Evolutionary conservation across 2,888 invertebrate species (phyloP).

Genomic region (Pristionchus entomophagus): DNA sequence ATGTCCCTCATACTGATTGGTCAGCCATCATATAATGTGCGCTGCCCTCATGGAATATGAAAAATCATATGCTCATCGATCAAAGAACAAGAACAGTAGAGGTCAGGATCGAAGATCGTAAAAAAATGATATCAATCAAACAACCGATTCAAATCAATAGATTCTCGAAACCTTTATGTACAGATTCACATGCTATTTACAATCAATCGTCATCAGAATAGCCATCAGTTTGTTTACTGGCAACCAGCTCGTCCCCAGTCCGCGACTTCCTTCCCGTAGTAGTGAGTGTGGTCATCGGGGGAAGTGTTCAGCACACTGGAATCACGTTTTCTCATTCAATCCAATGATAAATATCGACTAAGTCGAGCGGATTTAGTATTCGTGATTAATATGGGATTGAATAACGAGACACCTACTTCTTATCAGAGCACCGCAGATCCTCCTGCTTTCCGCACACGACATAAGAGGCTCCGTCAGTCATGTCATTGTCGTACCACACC

Average conservation of each 20-base stretch:
- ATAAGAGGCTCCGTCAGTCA: conserved; percentile 44
- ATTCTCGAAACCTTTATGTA: background rate
- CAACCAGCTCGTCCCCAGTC: conserved; percentile 62
- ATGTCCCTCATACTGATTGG: too few relatives aligned
- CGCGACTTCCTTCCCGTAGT: conserved; percentile 62
- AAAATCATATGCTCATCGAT: too few relatives aligned
- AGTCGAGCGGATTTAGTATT: background rate
- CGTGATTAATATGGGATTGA: background rate
- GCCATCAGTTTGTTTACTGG: background rate
- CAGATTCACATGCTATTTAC: conserved; percentile 7
- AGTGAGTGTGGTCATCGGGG: conserved; percentile 64
- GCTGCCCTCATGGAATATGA: too few relatives aligned
- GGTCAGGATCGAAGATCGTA: too few relatives aligned
- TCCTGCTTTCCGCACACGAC: conserved; percentile 45
- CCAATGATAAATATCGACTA: background rate
- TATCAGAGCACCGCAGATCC: conserved; percentile 41
- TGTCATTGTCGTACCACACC: conserved; percentile 50
- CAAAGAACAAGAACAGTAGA: too few relatives aligned
- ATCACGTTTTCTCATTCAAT: background rate
- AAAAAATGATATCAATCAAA: too few relatives aligned
- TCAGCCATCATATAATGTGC: too few relatives aligned
- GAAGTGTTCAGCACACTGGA: conserved; percentile 54
- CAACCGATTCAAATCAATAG: too few relatives aligned
- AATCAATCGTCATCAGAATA: background rate
- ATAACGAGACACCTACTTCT: background rate